Evolutionary conservation across 30 jellyfish, hydroid and myxozoan species (phyloP).

Genomic region (Turritopsis dohrnii): DNA sequence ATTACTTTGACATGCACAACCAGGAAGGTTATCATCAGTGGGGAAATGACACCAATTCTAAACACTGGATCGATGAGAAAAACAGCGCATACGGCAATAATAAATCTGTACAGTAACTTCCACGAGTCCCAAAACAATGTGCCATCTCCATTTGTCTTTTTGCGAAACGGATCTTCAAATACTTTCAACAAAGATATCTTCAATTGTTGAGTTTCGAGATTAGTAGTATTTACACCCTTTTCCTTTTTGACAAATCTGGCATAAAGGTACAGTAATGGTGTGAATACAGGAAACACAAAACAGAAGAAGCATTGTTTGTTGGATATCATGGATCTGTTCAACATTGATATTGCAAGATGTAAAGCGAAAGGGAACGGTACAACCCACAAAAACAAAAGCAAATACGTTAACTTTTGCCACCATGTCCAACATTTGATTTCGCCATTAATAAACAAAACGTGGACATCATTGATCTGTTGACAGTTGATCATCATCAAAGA

Average conservation of each 20-base stretch:
- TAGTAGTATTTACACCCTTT: neutral
- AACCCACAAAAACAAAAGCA: conserved; percentile 28
- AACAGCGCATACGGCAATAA: neutral
- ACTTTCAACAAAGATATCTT: neutral
- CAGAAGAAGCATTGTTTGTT: neutral
- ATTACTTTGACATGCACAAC: neutral
- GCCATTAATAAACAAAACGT: conserved; percentile 30
- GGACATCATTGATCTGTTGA: conserved; percentile 17
- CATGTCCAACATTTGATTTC: conserved; percentile 24
- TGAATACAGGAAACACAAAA: neutral
- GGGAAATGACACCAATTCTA: neutral
- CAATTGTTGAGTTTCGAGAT: neutral
- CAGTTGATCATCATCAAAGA: conserved; percentile 33
- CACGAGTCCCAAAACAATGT: neutral
- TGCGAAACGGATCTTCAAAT: neutral
- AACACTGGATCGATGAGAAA: neutral
- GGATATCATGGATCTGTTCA: neutral
- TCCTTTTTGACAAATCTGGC: neutral
- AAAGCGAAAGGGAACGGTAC: conserved; percentile 30
- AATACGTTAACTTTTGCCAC: conserved; percentile 41
- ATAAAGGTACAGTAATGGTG: neutral
- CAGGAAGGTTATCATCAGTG: neutral
- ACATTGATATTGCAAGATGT: neutral
- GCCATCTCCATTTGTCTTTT: neutral
- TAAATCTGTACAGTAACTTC: neutral